phyloP scores from a whole-genome alignment of 2,888 invertebrate species.

The Plebejus melissa region DNA sequence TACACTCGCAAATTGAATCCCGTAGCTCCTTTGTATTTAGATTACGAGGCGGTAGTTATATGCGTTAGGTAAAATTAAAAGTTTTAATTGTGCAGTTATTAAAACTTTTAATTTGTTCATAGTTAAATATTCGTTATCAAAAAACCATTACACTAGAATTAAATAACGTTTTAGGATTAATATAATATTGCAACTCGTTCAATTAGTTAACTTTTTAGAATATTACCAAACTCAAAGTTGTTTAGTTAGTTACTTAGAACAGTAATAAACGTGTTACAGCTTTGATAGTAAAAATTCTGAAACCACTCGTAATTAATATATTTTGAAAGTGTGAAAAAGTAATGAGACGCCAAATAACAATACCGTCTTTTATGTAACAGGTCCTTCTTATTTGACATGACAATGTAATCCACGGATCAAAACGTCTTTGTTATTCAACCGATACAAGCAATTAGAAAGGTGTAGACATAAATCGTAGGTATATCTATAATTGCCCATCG shows the following conservation, averaged over 20 bases:
- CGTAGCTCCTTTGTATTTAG: constrained; percentile 11
- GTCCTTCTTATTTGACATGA: too few relatives aligned
- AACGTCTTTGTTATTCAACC: too few relatives aligned
- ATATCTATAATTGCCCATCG: too few relatives aligned
- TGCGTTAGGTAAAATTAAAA: neutral
- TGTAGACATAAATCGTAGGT: too few relatives aligned
- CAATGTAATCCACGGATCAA: too few relatives aligned
- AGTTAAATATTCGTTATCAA: neutral
- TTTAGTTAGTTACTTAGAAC: too few relatives aligned
- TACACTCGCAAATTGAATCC: constrained; percentile 12
- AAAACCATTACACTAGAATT: neutral
- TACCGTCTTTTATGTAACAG: neutral
- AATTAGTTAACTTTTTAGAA: neutral
- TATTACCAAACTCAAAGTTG: neutral
- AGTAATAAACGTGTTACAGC: too few relatives aligned
- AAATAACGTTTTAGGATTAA: neutral
- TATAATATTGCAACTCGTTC: neutral
- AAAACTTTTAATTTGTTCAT: neutral
- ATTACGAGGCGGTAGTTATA: neutral
- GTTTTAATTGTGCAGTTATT: neutral
- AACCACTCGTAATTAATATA: neutral
- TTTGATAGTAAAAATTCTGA: neutral
- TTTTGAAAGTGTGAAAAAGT: too few relatives aligned
- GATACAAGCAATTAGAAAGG: too few relatives aligned
- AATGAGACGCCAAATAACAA: neutral